Base-by-base conservation (phyloP, 2,113 vertebrate genomes). In the Malaclemys terrapin region DNA sequence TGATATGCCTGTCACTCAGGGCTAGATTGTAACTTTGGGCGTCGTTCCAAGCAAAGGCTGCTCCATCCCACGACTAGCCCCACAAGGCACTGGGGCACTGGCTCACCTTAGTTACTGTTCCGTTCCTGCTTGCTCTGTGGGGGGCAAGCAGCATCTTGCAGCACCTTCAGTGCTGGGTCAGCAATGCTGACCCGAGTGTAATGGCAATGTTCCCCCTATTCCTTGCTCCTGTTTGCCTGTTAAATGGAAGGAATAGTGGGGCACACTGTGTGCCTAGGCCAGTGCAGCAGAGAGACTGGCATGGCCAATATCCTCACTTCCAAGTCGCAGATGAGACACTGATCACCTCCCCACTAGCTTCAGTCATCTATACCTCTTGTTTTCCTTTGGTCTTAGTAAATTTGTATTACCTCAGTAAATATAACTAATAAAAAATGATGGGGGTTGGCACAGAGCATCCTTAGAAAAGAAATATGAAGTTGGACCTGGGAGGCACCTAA, bases 401-500 rank as follows among this genome's bases (percentile, higher is more conserved):
- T 49, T 80, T 27, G 19, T 80, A 6, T 49, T 49, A 29, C 42
- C 52, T 42, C 53, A 87, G 69, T 13, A 38, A 89, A 88, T 88
- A 78, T 5, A 1, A 0, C 12, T 84, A 69, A 78, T 47, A 0
- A 1, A n/a, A 31, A 85, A 11, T 38, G 16, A 4, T 25, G 11
- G 42, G 13, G 25, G 80, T 92, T 1, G 4, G 20, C 53, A 47
- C 56, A n/a, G 6, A 90, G 57, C 54, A 53, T 45, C 20, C 49
- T 81, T 20, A 87, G 0, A 0, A 8, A 50, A 80, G 57, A 90
- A 87, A 76, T 1, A 0, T 86, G 20, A 53, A 11, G 20, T 76
- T 49, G 20, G 25, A 29, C 0, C 0, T 38, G 54, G 87, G 16
- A 91, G 47, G 16, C 31, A 24, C 0, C 12, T 13, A 31, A 54